Evolutionary conservation across 2,797 vertebrate genomes (phyloP).

Genomic region (Dendrocincla fuliginosa): DNA sequence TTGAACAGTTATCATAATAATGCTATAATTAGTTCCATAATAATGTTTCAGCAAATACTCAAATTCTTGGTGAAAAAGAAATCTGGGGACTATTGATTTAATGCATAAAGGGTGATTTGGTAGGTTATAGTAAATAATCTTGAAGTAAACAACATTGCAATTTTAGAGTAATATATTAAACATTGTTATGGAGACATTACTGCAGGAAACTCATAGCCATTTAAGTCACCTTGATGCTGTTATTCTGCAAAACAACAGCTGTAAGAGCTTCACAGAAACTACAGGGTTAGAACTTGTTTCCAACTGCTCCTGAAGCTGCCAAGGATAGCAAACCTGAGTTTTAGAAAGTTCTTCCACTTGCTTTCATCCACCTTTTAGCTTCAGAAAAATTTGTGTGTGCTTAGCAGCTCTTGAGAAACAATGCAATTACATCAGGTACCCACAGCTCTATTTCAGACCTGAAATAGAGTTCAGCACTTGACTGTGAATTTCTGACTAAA

Average conservation of each 20-base stretch:
- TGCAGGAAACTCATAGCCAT: neutral
- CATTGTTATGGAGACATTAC: neutral
- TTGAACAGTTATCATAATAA: neutral
- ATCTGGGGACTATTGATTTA: neutral
- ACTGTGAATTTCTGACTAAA: neutral
- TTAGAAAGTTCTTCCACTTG: neutral
- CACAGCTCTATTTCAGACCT: neutral
- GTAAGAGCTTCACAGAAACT: neutral
- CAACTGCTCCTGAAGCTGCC: neutral
- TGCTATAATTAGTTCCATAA: neutral
- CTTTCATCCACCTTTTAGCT: neutral
- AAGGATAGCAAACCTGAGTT: neutral
- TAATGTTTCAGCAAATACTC: neutral
- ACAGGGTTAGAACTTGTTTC: neutral
- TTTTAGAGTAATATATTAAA: neutral
- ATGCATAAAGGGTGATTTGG: neutral
- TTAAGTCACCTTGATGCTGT: neutral
- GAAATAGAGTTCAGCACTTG: neutral
- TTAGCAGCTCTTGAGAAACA: neutral
- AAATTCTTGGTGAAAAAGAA: neutral
- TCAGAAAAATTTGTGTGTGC: neutral
- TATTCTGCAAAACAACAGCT: neutral
- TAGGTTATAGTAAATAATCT: neutral
- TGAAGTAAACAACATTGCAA: neutral
- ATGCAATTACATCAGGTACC: neutral